Conservation (phyloP, 2,797 vertebrate species). For the Tapera naevia region DNA sequence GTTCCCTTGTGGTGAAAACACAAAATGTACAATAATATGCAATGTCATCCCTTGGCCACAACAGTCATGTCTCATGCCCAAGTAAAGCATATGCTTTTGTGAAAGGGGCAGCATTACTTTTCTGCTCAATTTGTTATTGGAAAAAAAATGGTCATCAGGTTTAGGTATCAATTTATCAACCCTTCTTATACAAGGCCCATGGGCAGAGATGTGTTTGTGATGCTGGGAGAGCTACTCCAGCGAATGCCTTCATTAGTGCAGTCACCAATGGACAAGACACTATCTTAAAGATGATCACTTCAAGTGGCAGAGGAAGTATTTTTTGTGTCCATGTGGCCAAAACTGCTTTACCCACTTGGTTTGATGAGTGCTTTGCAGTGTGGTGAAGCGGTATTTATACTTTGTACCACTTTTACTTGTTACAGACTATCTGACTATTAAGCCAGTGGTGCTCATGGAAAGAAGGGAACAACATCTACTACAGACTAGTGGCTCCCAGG, state of each 20-base stretch:
- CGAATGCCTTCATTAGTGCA: background rate
- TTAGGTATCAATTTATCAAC: conserved; percentile 24
- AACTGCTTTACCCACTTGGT: background rate
- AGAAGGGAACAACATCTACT: background rate
- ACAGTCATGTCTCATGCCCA: conserved; percentile 18
- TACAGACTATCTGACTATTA: background rate
- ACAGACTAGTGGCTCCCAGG: background rate
- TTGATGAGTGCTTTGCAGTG: background rate
- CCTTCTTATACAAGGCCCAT: background rate
- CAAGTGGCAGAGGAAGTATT: background rate
- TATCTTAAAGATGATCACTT: background rate
- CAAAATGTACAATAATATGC: conserved; percentile 52
- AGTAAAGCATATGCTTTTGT: conserved; percentile 11
- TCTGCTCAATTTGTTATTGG: background rate
- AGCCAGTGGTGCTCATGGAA: fast-evolving
- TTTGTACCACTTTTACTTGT: background rate
- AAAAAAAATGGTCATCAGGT: background rate
- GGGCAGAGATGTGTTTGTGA: background rate
- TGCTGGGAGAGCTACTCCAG: background rate
- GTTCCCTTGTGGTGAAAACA: conserved; percentile 57
- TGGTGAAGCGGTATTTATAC: background rate
- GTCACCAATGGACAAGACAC: background rate
- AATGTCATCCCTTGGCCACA: conserved; percentile 51
- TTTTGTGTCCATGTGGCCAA: background rate
- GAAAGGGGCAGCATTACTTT: conserved; percentile 10